A percentile compares a stretch with the other conserved stretches of the same genome.
Evolutionary conservation across 2,113 vertebrate genomes (phyloP).

Genomic region (Myanophis thanlyinensis): DNA sequence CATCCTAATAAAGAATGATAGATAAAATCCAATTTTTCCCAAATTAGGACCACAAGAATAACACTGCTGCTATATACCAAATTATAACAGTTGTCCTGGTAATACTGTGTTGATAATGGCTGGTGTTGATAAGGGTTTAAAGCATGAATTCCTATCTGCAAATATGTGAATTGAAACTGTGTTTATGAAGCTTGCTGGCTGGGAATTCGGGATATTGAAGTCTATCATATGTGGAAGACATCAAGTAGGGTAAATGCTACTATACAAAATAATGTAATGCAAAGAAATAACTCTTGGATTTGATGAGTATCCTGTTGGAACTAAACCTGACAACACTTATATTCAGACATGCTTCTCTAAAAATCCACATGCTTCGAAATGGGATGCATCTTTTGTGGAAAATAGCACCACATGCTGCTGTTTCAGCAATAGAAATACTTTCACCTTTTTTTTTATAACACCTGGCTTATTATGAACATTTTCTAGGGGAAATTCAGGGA

Average conservation of each 20-base stretch:
- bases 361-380: background rate
- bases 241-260: background rate
- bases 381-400: background rate
- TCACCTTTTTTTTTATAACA: background rate
- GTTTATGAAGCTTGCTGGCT: background rate
- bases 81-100: background rate
- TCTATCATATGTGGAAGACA: background rate
- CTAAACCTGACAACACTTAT: background rate
- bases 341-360: background rate
- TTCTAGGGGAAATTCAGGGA: background rate
- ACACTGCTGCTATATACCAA: background rate
- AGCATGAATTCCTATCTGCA: background rate
- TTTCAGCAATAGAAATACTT: background rate
- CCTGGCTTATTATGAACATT: background rate
- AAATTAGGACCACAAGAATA: background rate
- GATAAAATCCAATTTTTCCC: background rate
- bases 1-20: background rate
- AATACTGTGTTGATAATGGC: background rate
- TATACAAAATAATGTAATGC: background rate
- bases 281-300: background rate
- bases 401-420: background rate
- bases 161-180: background rate
- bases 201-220: background rate
- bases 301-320: background rate
- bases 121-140: background rate